Evolutionary conservation across 2,888 invertebrate genomes (phyloP).

Genomic region (Empis stercorea): DNA sequence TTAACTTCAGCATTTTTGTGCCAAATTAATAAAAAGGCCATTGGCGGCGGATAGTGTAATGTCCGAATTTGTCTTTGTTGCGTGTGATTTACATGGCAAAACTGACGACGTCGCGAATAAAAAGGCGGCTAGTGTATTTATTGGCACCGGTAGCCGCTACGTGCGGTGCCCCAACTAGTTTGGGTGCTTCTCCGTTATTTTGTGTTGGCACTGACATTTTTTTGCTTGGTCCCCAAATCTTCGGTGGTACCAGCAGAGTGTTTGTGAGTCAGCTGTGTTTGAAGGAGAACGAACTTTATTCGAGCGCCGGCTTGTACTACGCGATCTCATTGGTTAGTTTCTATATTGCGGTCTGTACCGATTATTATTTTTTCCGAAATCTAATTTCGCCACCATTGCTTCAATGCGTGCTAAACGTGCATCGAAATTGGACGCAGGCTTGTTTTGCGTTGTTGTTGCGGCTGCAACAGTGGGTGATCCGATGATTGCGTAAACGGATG

Average conservation of each 20-base stretch:
- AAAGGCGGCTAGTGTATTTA: background rate
- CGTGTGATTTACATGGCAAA: background rate
- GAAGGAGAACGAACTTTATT: background rate
- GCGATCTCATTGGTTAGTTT: background rate
- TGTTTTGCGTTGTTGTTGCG: too few relatives aligned
- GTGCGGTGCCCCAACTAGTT: background rate
- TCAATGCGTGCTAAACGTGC: background rate
- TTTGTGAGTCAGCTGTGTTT: background rate
- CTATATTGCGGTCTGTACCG: background rate
- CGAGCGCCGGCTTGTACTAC: background rate
- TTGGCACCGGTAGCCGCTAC: background rate
- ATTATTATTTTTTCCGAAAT: background rate
- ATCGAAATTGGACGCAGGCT: background rate
- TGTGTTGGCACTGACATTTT: background rate
- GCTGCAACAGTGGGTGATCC: too few relatives aligned
- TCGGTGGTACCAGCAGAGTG: background rate
- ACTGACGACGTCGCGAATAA: background rate
- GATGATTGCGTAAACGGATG: too few relatives aligned
- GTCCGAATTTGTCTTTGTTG: background rate
- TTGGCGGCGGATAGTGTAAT: background rate
- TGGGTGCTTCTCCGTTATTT: background rate
- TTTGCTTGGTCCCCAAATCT: background rate
- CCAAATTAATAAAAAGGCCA: conserved; percentile 4
- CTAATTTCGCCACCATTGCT: background rate
- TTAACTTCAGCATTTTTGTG: background rate